These are phyloP conservation scores for Saccostrea cuccullata DNA, from an alignment of 1,140 invertebrate species.

Conservation along the genomic window DNA sequence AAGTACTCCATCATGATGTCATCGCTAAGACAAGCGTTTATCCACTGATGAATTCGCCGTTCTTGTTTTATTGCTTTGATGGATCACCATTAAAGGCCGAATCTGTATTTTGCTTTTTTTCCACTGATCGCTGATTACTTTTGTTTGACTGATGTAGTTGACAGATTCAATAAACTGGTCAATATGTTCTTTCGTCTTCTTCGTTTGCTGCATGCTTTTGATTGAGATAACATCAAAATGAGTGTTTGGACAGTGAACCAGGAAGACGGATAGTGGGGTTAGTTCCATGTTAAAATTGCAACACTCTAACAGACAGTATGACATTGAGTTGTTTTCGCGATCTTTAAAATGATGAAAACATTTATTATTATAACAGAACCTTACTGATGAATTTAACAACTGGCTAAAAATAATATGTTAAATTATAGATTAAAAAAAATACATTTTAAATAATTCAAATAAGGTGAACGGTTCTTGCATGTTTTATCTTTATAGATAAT, in stretches of 20 bases:
- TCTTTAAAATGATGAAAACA: too few relatives aligned
- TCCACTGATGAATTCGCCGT: neutral
- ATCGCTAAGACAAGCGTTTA: neutral
- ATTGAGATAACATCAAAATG: neutral
- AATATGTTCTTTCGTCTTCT: constrained; percentile 11
- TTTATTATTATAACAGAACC: too few relatives aligned
- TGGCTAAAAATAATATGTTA: too few relatives aligned
- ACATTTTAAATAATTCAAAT: too few relatives aligned
- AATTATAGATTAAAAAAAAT: too few relatives aligned
- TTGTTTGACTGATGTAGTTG: constrained; percentile 34
- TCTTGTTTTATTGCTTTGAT: constrained; percentile 19
- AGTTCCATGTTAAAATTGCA: too few relatives aligned
- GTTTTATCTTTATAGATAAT: too few relatives aligned
- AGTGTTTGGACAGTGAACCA: neutral
- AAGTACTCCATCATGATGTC: constrained; percentile 8
- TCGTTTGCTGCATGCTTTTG: neutral
- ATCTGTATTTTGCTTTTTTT: constrained; percentile 19
- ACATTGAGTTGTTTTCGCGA: too few relatives aligned
- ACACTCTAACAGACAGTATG: too few relatives aligned
- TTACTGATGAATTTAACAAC: too few relatives aligned
- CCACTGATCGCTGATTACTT: constrained; percentile 25
- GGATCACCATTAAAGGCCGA: neutral
- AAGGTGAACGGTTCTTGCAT: too few relatives aligned
- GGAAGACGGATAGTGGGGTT: neutral
- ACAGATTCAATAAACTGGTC: constrained; percentile 35